Evolutionary conservation across 2,797 vertebrate species (phyloP), one percentile per base, ranked within the genome.

Genomic region (Sebastes goodei): DNA sequence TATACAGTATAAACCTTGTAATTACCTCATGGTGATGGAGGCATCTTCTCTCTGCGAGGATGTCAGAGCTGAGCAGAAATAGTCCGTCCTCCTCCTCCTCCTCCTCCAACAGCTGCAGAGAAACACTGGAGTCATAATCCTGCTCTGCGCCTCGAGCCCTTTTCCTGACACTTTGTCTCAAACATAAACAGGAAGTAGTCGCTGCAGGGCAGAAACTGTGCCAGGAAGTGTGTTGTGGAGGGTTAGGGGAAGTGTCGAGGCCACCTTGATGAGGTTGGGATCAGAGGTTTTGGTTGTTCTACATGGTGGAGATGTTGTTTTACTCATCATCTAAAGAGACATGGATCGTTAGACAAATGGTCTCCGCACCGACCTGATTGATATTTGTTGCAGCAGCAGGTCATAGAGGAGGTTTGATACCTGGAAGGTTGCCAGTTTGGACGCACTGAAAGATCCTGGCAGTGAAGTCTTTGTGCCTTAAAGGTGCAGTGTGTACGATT

Each of bases 111-210:
- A 69, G 82, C 73, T 71, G 81, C 72, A 60, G 83, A 81, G 74
- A 62, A 69, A 17, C 25, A n/a, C 42, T 21, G 4, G 67, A 42
- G 83, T 42, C 80, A 56, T 20, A 3, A 63, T 71, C 52, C 62
- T 6, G 42, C 72, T 27, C 74, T 32, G 49, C 4, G 42, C 12
- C 59, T 6, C 35, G 4, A 53, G 20, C 38, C 38, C 8, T 71
- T 68, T 81, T 85, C 81, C 88, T 83, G 72, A 77, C 78, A 71
- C 82, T 87, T 71, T 89, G 81, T 88, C 74, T 86, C 32, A 60
- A 55, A 80, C 12, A 5, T 71, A 86, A 92, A 93, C 91, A 90
- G 92, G 90, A 93, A 90, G 84, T 57, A 1, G 7, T 62, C 66
- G 66, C 80, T 74, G 62, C 9, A n/a, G 8, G 85, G 55, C 68